Base-by-base conservation (phyloP, 2,888 invertebrate genomes). In the Acanthacorydalis orientalis region DNA sequence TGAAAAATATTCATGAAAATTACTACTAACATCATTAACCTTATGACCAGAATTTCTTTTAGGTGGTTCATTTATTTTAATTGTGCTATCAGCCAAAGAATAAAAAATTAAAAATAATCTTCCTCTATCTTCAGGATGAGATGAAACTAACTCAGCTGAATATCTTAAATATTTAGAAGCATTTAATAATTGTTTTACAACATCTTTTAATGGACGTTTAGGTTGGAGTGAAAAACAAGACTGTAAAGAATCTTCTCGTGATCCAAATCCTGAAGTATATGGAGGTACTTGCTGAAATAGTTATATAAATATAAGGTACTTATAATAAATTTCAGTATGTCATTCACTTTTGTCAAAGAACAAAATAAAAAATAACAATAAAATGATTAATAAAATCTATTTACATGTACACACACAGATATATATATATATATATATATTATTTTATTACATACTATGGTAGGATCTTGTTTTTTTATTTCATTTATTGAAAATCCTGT, bases 41-140 rank as follows among this genome's bases (percentile, higher is more conserved):
- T 69, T 60, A 52, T 84, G 78, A 40, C 90, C 90, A 0, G 84
- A 83, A 65, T 86, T 87, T 31, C 72, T 67, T 12, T 77, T 75
- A 2, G 75, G 74, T 4, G 82, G 71, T 63, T 91, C 91, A 49
- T 73, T 74, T 49, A 91, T 81, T 54, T 74, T 73, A 56, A 88
- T 74, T 51, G 77, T 77, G 46, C 87, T 83, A 55, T 88, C 83
- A 6, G 79, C 76, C 39, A 90, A 69, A 49, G 77, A 77, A 65
- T 87, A 90, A 3, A 78, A 74, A 35, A 91, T 60, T 35, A 88
- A 71, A 61, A 91, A 91, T 53, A 76, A 69, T 32, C 91, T 74
- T 2, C 77, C 77, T 32, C 70, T 63, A 62, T 90, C 88, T 58
- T 88, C 87, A 0, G 85, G 85, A 58, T 83, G 79, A 6, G 82